These are phyloP conservation scores for Amphibalanus amphitrite DNA, from an alignment of 1,140 invertebrate genomes.

Conservation along the genomic window DNA sequence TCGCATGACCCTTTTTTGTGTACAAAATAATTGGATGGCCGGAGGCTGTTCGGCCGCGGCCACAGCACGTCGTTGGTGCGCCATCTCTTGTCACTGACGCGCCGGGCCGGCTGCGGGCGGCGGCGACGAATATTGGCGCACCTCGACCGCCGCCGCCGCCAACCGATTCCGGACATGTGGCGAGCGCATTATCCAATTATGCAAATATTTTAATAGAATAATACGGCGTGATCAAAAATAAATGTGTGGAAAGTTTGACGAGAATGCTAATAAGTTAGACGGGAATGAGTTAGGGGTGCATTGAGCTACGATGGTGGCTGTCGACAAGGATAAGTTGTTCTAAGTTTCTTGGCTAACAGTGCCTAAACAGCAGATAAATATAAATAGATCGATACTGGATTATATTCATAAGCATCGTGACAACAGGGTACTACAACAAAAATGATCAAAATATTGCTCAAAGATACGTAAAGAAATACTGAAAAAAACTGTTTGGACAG, in stretches of 20 bases:
- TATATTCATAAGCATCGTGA: too few species aligned
- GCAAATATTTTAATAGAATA: slow-evolving; percentile 2
- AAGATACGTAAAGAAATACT: too few species aligned
- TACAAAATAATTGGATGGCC: not conserved
- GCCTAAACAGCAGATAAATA: too few species aligned
- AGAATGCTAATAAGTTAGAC: not conserved
- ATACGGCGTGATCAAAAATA: not conserved
- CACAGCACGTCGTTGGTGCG: too few species aligned
- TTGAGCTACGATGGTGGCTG: too few species aligned
- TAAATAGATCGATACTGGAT: too few species aligned
- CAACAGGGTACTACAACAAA: too few species aligned
- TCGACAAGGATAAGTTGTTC: not conserved
- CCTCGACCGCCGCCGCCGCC: too few species aligned
- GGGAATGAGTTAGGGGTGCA: not conserved
- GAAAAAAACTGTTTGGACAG: too few species aligned
- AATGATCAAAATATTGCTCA: too few species aligned
- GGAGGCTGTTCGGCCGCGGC: too few species aligned
- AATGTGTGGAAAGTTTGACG: not conserved
- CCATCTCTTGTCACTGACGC: not conserved
- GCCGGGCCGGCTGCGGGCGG: too few species aligned
- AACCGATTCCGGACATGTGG: not conserved
- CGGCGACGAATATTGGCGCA: not conserved
- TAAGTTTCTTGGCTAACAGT: not conserved
- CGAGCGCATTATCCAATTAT: not conserved
- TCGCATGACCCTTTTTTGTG: not conserved